A percentile compares a stretch with the other conserved stretches of the same genome.
These are phyloP conservation scores for Augiades crinisus DNA, from an alignment of 2,888 invertebrate species.

Conservation along the genomic window DNA sequence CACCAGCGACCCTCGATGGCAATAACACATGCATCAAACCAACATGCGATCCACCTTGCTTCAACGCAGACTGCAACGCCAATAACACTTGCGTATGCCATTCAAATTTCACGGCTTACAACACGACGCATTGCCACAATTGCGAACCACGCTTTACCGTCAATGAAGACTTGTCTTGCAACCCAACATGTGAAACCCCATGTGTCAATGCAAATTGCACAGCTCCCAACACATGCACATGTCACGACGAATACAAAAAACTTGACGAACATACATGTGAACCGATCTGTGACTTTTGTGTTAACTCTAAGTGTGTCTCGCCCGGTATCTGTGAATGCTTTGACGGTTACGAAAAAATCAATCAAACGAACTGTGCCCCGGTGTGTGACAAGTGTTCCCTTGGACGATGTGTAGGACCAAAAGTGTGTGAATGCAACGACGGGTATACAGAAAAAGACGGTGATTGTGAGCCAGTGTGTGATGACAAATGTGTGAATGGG, in stretches of 20 bases:
- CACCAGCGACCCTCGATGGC: constrained; percentile 48
- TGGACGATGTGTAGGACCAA: constrained; percentile 71
- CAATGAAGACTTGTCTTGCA: constrained; percentile 31
- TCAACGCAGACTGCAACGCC: constrained; percentile 52
- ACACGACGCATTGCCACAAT: constrained; percentile 51
- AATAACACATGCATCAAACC: constrained; percentile 52
- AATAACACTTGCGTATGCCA: constrained; percentile 60
- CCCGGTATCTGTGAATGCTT: constrained; percentile 31
- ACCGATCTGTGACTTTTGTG: constrained; percentile 36
- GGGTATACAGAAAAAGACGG: constrained; percentile 63
- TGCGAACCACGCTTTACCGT: constrained; percentile 46
- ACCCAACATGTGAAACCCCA: constrained; percentile 32
- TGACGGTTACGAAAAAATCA: constrained; percentile 32
- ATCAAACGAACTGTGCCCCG: constrained; percentile 33
- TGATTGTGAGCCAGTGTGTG: constrained; percentile 45
- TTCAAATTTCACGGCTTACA: constrained; percentile 43
- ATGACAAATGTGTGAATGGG: constrained; percentile 46
- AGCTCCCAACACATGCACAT: constrained; percentile 50
- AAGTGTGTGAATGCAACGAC: constrained; percentile 79
- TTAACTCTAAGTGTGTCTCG: constrained; percentile 30
- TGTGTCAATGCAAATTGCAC: constrained; percentile 43
- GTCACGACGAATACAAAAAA: constrained; percentile 42
- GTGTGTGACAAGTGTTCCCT: constrained; percentile 52
- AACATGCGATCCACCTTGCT: constrained; percentile 51
- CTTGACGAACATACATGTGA: constrained; percentile 37